Evolutionary conservation across 2,113 vertebrate genomes (phyloP), one percentile per base, ranked within the genome.

Genomic region (Camelus dromedarius): DNA sequence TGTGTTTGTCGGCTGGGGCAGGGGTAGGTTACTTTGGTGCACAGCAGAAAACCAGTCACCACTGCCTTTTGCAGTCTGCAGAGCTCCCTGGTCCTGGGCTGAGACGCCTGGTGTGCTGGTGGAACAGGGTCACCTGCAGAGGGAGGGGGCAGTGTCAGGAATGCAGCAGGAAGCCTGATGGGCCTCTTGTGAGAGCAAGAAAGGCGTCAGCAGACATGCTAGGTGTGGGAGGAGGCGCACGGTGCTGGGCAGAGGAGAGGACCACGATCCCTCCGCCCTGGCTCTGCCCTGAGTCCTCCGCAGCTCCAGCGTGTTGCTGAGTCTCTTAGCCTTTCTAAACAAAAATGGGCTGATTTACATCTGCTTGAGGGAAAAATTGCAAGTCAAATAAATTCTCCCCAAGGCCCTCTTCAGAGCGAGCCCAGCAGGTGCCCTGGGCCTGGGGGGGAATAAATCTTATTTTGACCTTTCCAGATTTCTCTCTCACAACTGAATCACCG

Each of bases 381-480:
- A 26, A 60, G 69, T 80, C 54, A 77, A 60, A 75, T 67, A 60
- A 26, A 72, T 50, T 89, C 48, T 32, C 72, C 87, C 35, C 28
- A 69, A 90, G 56, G 72, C 10, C 12, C 35, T 72, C 32, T 89
- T 81, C 42, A 62, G 32, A 94, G 86, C 58, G 70, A 70, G 67
- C 56, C 67, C 48, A 32, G 70, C 46, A 82, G 80, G 60, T 20
- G 32, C 6, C 18, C 69, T 26, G 16, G 38, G 69, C 72, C 19
- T 75, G 30, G 50, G 32, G 26, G 73, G 73, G 48, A 77, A 62
- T n/a, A 69, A 90, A 81, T 28, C 24, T 67, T 82, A 18, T 15
- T 10, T 58, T 75, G 89, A 60, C 70, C 81, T 93, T 97, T 70
- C 28, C 10, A 75, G 19, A 76, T 88, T 67, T 92, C 76, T 30